A percentile compares a stretch with the other conserved stretches of the same genome.
Conservation (phyloP, 2,888 invertebrate species). For the Drosophila vallismaia region DNA sequence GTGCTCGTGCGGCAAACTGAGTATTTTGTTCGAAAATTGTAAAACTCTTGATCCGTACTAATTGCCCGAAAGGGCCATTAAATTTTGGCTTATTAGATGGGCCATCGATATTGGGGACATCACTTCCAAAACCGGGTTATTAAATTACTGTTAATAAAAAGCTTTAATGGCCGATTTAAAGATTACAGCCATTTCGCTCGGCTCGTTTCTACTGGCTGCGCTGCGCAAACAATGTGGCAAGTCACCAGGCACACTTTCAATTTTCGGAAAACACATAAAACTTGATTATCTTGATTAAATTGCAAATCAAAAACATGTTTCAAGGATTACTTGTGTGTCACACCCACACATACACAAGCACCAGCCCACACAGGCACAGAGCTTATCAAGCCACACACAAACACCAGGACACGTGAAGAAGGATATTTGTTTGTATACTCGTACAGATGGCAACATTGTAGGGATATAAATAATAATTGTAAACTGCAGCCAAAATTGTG, state of each 20-base stretch:
- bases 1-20: not conserved
- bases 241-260: constrained; percentile 76
- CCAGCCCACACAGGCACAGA: constrained; percentile 11
- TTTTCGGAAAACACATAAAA: constrained; percentile 79
- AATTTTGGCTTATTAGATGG: constrained; percentile 35
- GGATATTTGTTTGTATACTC: constrained; percentile 30
- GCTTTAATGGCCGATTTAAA: constrained; percentile 70
- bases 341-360: constrained; percentile 19
- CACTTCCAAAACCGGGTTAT: constrained; percentile 48
- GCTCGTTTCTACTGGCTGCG: constrained; percentile 19
- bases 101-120: constrained; percentile 16
- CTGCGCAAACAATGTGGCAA: constrained; percentile 67
- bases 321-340: constrained; percentile 73
- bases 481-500: constrained; percentile 57
- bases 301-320: constrained; percentile 80
- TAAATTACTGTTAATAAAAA: constrained; percentile 69
- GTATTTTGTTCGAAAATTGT: constrained; percentile 12
- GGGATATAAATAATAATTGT: constrained; percentile 74
- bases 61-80: constrained; percentile 50
- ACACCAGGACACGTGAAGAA: constrained; percentile 17
- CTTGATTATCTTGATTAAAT: constrained; percentile 81
- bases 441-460: constrained; percentile 52
- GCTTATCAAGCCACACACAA: constrained; percentile 64
- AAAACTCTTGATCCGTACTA: constrained; percentile 49
- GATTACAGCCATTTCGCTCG: constrained; percentile 54